Conservation (phyloP, 2,888 invertebrate genomes). For the Bruchidius siliquastri region DNA sequence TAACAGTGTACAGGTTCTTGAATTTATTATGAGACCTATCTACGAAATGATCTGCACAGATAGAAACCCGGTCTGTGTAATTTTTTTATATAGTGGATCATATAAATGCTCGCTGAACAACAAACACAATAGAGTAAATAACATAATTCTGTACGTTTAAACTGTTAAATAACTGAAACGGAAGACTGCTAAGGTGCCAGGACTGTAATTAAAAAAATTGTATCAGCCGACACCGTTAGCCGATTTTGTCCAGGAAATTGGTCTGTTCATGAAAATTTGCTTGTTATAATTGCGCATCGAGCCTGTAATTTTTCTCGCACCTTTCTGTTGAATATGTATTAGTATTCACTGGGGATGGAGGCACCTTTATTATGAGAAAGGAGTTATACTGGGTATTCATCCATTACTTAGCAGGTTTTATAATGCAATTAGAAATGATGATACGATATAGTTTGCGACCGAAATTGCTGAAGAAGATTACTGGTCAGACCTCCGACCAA, state of each 20-base stretch:
- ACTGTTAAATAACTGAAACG: slow-evolving; percentile 25
- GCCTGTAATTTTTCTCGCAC: not conserved
- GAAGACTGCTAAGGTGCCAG: slow-evolving; percentile 6
- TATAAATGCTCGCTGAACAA: slow-evolving; percentile 22
- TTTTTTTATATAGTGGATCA: slow-evolving; percentile 22
- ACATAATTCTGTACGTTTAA: slow-evolving; percentile 19
- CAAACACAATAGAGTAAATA: slow-evolving; percentile 23
- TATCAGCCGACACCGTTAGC: slow-evolving; percentile 24
- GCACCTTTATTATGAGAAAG: not conserved
- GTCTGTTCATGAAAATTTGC: not conserved
- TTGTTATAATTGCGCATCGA: not conserved
- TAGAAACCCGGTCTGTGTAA: slow-evolving; percentile 21
- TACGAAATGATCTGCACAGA: slow-evolving; percentile 25
- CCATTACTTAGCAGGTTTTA: not conserved
- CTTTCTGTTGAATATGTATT: not conserved
- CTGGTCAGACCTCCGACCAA: too few relatives aligned
- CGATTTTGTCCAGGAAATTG: not conserved
- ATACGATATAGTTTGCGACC: not conserved
- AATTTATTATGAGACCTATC: slow-evolving; percentile 33
- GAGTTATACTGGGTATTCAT: not conserved
- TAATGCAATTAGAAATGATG: not conserved
- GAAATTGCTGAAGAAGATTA: too few relatives aligned
- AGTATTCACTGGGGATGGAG: not conserved
- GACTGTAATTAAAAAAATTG: slow-evolving; percentile 1
- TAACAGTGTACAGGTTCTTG: slow-evolving; percentile 32